Evolutionary conservation across 2,888 invertebrate genomes (phyloP).

Genomic region (Sialis lutaria): DNA sequence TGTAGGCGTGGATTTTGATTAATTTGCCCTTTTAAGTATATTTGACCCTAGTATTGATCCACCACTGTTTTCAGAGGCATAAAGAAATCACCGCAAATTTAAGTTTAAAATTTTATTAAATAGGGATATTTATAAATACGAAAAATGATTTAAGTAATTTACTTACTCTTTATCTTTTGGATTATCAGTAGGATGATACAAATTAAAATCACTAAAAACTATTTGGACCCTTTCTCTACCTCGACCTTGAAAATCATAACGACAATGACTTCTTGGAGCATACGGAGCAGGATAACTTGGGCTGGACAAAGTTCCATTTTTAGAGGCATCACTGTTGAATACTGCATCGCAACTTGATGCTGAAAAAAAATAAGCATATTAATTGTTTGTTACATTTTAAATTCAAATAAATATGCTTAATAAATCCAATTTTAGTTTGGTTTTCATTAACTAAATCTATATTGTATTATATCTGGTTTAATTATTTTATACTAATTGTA

Average conservation of each 20-base stretch:
- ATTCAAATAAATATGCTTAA: background rate
- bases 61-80: too few species aligned
- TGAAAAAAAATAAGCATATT: conserved; percentile 21
- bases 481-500: too few species aligned
- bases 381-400: background rate
- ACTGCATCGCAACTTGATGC: conserved; percentile 62
- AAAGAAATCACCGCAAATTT: too few species aligned
- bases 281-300: conserved; percentile 75
- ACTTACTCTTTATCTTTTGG: conserved; percentile 39
- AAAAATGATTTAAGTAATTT: background rate
- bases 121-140: conserved; percentile 1
- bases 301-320: conserved; percentile 69
- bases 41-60: too few species aligned
- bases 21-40: too few species aligned
- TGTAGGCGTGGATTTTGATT: too few species aligned
- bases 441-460: too few species aligned
- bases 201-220: conserved; percentile 68
- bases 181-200: conserved; percentile 45
- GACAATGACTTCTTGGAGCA: conserved; percentile 63
- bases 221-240: conserved; percentile 74
- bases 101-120: too few species aligned
- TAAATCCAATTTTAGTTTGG: too few species aligned
- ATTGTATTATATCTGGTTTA: too few species aligned
- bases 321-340: conserved; percentile 60
- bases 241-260: conserved; percentile 78